Base-by-base conservation (phyloP, 2,113 vertebrate species). In the Columbina picui region DNA sequence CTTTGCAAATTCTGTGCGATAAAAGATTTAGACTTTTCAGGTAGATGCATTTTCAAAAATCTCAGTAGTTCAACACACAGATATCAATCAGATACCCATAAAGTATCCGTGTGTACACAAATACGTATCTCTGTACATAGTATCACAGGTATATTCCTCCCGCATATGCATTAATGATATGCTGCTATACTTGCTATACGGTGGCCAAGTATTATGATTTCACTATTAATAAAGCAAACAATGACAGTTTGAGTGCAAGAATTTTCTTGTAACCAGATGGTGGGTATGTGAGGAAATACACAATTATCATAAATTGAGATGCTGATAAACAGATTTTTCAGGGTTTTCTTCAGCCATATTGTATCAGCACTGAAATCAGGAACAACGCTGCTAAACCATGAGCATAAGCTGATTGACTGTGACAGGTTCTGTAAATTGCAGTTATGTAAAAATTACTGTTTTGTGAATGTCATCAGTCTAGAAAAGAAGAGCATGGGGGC, bases 381-480 rank as follows among this genome's bases (percentile, higher is more conserved):
- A 88, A 52, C 32, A 83, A 89, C 3, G 10, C 57, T 90, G 50
- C 53, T 71, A 94, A 97, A 85, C n/a, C 34, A 77, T 26, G 52
- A 87, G 90, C 1, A 19, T 38, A 93, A 78, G 43, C 38, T 87
- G 90, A 96, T 36, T 92, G 80, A 89, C 78, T 91, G 69, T 90
- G 92, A 96, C 77, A 96, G 76, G 39, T 82, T 93, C 84, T 96
- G 89, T 90, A 97, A 97, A 97, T 67, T 95, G 73, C 56, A 97
- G 82, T 60, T 96, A 94, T 39, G 43, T 34, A 36, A 70, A 97
- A 96, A 97, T 96, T 92, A 89, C 32, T 89, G 50, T 64, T 97
- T 76, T 79, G 82, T 89, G 84, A 94, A 92, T 21, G 9, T 55
- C 29, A 64, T 34, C 83, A 89, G 43, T 97, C 93, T 65, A 77